Conservation (phyloP, 2,888 invertebrate species). For the Drosophila quinaria region DNA sequence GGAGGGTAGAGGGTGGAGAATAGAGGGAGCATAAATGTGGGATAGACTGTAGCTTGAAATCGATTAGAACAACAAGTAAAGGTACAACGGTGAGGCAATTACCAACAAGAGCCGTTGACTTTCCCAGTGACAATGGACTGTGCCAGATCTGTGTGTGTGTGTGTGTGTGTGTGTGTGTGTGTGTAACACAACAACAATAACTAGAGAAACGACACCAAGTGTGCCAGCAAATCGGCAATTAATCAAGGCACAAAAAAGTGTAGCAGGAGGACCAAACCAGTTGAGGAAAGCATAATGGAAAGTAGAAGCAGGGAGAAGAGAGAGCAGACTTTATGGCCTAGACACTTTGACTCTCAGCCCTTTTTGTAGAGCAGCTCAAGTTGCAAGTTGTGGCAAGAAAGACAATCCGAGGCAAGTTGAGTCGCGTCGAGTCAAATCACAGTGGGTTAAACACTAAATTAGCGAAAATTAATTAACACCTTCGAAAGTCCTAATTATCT, state of each 20-base stretch:
- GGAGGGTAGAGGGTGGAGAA: not conserved
- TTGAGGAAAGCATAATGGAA: too few species aligned
- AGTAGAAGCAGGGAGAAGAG: constrained; percentile 1
- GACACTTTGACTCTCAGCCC: constrained; percentile 61
- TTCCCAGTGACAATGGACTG: constrained; percentile 64
- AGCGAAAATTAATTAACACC: too few species aligned
- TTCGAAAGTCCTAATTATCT: too few species aligned
- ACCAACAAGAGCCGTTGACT: constrained; percentile 67
- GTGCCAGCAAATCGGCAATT: constrained; percentile 80
- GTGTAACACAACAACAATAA: constrained; percentile 34
- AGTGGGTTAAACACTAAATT: not conserved
- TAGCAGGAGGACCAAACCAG: constrained; percentile 19
- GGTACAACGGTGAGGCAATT: constrained; percentile 79
- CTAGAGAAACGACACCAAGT: constrained; percentile 61
- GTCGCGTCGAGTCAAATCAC: constrained; percentile 12
- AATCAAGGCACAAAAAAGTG: constrained; percentile 63
- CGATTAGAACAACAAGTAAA: constrained; percentile 79
- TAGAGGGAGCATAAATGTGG: constrained; percentile 10
- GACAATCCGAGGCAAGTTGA: constrained; percentile 34
- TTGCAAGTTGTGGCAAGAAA: constrained; percentile 64
- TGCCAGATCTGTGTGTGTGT: constrained; percentile 26
- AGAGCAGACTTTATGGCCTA: constrained; percentile 52
- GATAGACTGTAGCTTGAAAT: constrained; percentile 52
- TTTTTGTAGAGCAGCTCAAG: constrained; percentile 13
- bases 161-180: constrained; percentile 15